Evolutionary conservation across 2,113 vertebrate species (phyloP).

Genomic region (Sporophila hypoxantha): DNA sequence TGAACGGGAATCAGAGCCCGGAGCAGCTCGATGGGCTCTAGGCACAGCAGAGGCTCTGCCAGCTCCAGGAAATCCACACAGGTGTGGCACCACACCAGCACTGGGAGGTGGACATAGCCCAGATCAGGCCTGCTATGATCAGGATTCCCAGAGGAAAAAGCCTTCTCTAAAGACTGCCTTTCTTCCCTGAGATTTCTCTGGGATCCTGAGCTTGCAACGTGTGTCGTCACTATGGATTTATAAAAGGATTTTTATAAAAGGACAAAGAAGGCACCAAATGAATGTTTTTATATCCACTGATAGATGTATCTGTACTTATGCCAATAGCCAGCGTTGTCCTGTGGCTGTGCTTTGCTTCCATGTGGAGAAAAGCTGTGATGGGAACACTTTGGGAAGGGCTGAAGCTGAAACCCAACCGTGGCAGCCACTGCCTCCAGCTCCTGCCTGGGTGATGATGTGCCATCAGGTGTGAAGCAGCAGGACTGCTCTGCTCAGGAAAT

Average conservation of each 20-base stretch:
- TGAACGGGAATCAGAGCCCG: slow-evolving; percentile 38
- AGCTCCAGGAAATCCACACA: neutral
- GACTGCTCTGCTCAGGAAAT: neutral
- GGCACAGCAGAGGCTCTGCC: neutral
- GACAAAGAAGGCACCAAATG: neutral
- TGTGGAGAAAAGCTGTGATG: neutral
- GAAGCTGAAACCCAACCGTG: neutral
- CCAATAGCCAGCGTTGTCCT: neutral
- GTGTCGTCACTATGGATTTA: neutral
- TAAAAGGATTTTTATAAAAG: slow-evolving; percentile 2
- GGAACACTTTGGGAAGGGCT: neutral
- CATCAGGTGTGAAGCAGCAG: neutral
- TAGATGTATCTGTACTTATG: neutral
- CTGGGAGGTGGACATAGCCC: neutral
- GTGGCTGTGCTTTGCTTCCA: slow-evolving; percentile 3
- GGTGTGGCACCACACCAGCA: neutral
- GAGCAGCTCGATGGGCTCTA: slow-evolving; percentile 16
- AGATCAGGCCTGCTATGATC: neutral
- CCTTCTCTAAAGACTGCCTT: neutral
- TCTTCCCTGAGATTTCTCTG: neutral
- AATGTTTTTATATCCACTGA: neutral
- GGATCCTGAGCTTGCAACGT: neutral
- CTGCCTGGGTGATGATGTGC: neutral
- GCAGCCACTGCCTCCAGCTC: neutral
- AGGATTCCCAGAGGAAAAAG: neutral